A percentile compares a stretch with the other conserved stretches of the same genome.
These are phyloP conservation scores for Lampropteryx suffumata DNA, from an alignment of 2,888 invertebrate genomes.

Conservation along the genomic window DNA sequence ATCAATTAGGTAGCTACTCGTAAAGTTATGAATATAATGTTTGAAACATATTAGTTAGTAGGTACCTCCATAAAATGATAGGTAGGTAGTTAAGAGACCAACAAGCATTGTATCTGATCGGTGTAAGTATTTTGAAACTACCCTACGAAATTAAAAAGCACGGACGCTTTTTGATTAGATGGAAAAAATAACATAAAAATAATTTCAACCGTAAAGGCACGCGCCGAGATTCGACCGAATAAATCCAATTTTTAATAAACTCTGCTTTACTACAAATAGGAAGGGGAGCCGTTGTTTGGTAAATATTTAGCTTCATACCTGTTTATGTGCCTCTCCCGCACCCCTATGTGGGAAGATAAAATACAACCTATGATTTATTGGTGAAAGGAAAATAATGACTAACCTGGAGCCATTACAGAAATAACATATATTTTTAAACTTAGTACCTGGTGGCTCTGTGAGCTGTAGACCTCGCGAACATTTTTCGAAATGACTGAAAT, in stretches of 20 bases:
- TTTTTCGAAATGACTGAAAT: no score
- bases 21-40: constrained; percentile 20
- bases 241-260: constrained; percentile 77
- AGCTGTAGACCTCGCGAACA: no score
- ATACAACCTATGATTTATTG: background rate
- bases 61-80: no score
- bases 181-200: no score
- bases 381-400: no score
- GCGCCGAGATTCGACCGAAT: constrained; percentile 46
- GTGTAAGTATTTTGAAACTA: background rate
- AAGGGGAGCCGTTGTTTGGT: constrained; percentile 30
- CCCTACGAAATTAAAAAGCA: background rate
- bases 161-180: no score
- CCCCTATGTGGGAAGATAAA: background rate
- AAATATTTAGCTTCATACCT: constrained; percentile 9
- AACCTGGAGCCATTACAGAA: no score
- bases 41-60: no score
- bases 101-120: no score
- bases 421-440: no score
- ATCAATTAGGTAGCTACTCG: constrained; percentile 8
- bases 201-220: constrained; percentile 31
- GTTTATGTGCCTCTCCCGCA: constrained; percentile 4
- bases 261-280: constrained; percentile 40
- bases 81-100: no score
- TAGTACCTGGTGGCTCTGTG: no score